These are phyloP conservation scores for Bryconaethiops microstoma DNA, from an alignment of 2,797 vertebrate genomes.

Conservation along the genomic window DNA sequence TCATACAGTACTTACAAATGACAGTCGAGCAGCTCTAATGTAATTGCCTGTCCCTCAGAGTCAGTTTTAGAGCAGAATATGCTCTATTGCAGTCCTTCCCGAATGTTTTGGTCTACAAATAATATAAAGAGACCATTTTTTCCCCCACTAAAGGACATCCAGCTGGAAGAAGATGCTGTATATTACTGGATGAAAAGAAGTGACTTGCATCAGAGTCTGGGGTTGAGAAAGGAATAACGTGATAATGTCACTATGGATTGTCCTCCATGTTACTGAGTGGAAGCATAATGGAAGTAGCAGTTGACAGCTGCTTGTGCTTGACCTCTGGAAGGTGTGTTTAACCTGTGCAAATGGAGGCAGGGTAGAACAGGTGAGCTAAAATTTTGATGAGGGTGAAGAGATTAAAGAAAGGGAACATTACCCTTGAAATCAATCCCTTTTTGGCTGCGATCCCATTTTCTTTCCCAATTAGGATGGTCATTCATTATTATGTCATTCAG, in stretches of 20 bases:
- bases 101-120: slow-evolving; percentile 25
- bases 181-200: background rate
- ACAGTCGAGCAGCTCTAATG: slow-evolving; percentile 41
- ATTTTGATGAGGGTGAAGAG: slow-evolving; percentile 27
- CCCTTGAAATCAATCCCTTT: slow-evolving; percentile 33
- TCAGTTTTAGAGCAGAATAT: slow-evolving; percentile 28
- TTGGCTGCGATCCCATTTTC: slow-evolving; percentile 34
- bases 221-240: background rate
- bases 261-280: slow-evolving; percentile 6
- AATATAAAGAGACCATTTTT: background rate
- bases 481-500: slow-evolving; percentile 43
- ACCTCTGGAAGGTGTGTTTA: slow-evolving; percentile 36
- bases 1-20: slow-evolving; percentile 38
- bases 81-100: slow-evolving; percentile 28
- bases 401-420: slow-evolving; percentile 15
- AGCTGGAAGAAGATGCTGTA: background rate
- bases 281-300: slow-evolving; percentile 28
- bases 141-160: slow-evolving; percentile 3
- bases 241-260: slow-evolving; percentile 6
- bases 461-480: slow-evolving; percentile 43
- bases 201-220: background rate
- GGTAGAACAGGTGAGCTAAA: slow-evolving; percentile 42
- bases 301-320: slow-evolving; percentile 37
- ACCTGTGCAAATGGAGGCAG: slow-evolving; percentile 40
- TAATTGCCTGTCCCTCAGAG: slow-evolving; percentile 27